Base-by-base conservation (phyloP, 2,113 vertebrate species). In the Donacobius atricapilla region DNA sequence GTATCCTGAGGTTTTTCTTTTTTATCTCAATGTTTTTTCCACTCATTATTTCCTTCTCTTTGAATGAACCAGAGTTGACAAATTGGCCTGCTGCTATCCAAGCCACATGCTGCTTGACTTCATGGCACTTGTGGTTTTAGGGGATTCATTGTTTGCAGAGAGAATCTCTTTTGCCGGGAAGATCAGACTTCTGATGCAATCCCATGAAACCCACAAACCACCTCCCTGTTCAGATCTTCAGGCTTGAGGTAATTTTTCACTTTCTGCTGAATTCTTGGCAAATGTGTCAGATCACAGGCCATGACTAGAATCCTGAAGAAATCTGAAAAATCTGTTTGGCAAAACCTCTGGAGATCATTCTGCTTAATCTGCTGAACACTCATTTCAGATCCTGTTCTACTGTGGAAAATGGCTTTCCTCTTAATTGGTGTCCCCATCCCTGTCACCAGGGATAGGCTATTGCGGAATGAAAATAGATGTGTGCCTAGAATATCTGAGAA, bases 181-280 rank as follows among this genome's bases (percentile, higher is more conserved):
- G 85, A 96, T 96, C 93, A 95, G 93, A 83, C 87, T 96, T 94
- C 96, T 96, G 96, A 97, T 97, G 95, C 95, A 96, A 96, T 95
- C 93, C 94, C 90, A 56, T 90, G 95, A 97, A 97, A 97, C 75
- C 94, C 96, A 96, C 95, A 97, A 97, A 93, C 96, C 93, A 96
- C 79, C 83, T 95, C 85, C 88, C 90, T 93, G 21, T 48, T 93
- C 88, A 96, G 60, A 95, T 82, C 88, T 90, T 87, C 76, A 61
- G 88, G 79, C 68, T 35, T 75, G 65, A 88, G 68, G 80, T 64
- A 63, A 78, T 95, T 93, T 94, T 93, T 76, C 90, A 92, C 40
- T 78, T 95, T 78, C 69, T 89, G 58, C 68, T 71, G 88, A 94
- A 90, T 92, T 96, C 88, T 88, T 96, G 96, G 93, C 93, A 95